Conservation (phyloP, 2,113 vertebrate genomes). For the Chionis minor region DNA sequence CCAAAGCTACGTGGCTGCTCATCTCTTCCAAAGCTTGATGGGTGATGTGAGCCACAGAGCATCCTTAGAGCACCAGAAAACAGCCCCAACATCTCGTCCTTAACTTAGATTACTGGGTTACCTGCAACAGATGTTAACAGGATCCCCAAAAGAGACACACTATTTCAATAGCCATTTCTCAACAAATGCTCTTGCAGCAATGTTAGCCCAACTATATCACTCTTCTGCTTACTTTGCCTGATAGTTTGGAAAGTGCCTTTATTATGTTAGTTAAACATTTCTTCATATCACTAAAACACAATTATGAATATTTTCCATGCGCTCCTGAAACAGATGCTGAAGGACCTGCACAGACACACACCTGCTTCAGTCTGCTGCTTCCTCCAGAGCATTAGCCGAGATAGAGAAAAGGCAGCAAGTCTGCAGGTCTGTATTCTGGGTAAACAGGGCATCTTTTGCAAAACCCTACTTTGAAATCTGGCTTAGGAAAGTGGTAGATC, state of each 20-base stretch:
- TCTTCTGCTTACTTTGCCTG: not conserved
- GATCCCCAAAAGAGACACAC: not conserved
- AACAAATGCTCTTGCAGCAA: not conserved
- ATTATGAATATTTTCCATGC: not conserved
- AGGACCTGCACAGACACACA: not conserved
- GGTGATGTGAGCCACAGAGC: not conserved
- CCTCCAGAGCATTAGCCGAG: not conserved
- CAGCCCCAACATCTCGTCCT: not conserved
- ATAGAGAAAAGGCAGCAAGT: not conserved
- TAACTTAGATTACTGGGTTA: not conserved
- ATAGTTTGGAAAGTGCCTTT: not conserved
- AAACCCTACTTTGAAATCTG: not conserved
- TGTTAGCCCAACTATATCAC: not conserved
- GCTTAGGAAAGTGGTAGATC: not conserved
- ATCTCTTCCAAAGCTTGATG: not conserved
- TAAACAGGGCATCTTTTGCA: not conserved
- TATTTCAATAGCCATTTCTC: not conserved
- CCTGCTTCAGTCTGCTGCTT: not conserved
- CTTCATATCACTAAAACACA: not conserved
- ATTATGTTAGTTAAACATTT: not conserved
- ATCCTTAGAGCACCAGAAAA: not conserved
- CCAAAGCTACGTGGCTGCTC: accelerated
- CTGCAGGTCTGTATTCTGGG: not conserved
- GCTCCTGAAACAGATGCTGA: not conserved
- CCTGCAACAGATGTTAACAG: not conserved